Evolutionary conservation across 2,113 vertebrate species (phyloP), one percentile per base, ranked within the genome.

Genomic region (Hystrix cristata): DNA sequence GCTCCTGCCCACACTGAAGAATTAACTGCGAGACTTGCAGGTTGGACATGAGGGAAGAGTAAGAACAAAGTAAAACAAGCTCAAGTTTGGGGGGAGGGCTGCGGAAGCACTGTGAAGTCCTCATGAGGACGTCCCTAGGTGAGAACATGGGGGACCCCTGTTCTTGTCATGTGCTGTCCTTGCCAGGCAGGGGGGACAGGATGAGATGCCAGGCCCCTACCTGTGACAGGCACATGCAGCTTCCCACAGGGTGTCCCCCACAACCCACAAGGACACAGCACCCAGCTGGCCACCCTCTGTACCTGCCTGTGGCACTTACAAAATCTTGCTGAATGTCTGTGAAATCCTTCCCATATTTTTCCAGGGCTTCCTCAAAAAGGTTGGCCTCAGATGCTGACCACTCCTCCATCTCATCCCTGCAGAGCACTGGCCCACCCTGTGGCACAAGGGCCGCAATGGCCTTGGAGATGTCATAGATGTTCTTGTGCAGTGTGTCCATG

Each of bases 261-360:
- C n/a, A 46, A 12, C 62, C 43, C 5, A 4, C n/a, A 27, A 2
- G 43, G 21, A 57, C 34, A 31, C 2, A 18, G 34, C 1, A 5
- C 55, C n/a, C 25, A 10, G 81, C 6, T 9, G 51, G 76, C 7
- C 27, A 12, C 11, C 34, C 23, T 51, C 10, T 8, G 15, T 3
- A 13, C 65, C 16, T 9, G 1, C 34, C 29, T 19, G 2, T 3
- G 5, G 67, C 91, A 99, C 99, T 99, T 98, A 99, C 99, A 98
- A 99, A 99, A 98, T 99, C 99, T 97, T 99, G 99, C 95, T 99
- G 99, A 97, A 99, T 99, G 95, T 99, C 99, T 2, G 99, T 99
- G 98, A 99, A 99, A 98, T 99, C 99, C 97, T 99, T 99, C 97
- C 99, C 99, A 0, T 99, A 99, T 97, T 99, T 99, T 98, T 99